Evolutionary conservation across 2,888 invertebrate species (phyloP), one percentile per base, ranked within the genome.

Genomic region (Temnothorax rugatulus): DNA sequence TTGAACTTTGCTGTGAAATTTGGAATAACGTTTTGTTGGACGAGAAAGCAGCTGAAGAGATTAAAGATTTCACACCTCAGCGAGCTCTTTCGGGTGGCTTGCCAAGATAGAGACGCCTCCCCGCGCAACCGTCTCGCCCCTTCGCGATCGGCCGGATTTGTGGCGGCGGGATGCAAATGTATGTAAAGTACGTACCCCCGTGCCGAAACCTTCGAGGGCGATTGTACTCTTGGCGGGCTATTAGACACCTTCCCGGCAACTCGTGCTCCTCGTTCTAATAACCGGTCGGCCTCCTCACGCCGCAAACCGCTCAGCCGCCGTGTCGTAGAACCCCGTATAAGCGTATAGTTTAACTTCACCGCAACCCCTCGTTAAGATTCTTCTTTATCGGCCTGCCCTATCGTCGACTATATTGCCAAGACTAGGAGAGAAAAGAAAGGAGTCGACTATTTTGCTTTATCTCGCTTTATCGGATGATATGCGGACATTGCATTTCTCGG

Each of bases 241-340:
- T 94, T 94, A 94, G 94, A 93, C 93, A 93, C 93, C 93, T 93
- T 93, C 91, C 93, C 90, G 93, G 92, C 91, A 92, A 93, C 91
- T 91, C 91, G 90, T 88, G 90, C 88, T 73, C 66, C 84, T 84
- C 86, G 75, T 63, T 84, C 76, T 90, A 88, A 90, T 90, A 89
- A 90, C 90, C 84, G 82, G 68, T 83, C 86, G 73, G 34, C 83
- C 38, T 68, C 69, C 50, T 68, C 63, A 25, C 50, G 69, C 69
- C 69, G 81, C 87, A 59, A 88, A 81, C 64, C 81, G 82, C 85
- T 84, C 76, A 84, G 84, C 86, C 83, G 66, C 68, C 82, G 77
- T 77, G 82, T 77, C 84, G 73, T 61, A 79, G 83, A 59, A 77
- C 21, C 84, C 84, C 71, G 81, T 82, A 86, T 85, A 88, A 90